Conservation (phyloP, 2,113 vertebrate genomes). For the Nothobranchius kuhntae region DNA sequence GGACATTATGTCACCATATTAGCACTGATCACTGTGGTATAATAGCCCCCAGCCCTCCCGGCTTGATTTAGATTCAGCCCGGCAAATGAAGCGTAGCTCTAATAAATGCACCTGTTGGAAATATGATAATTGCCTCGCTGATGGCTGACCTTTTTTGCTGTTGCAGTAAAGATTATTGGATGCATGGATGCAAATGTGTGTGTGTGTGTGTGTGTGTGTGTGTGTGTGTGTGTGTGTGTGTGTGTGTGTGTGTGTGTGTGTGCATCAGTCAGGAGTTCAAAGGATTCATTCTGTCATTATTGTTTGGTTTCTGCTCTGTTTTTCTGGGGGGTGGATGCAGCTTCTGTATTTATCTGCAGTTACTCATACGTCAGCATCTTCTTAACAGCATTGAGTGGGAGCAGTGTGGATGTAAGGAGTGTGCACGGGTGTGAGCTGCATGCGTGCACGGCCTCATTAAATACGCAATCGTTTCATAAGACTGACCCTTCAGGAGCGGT, state of each 20-base stretch:
- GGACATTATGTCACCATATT: slow-evolving; percentile 71
- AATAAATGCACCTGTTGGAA: slow-evolving; percentile 69
- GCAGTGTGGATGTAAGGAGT: slow-evolving; percentile 32
- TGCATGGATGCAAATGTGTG: slow-evolving; percentile 26
- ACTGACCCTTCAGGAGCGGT: slow-evolving; percentile 64
- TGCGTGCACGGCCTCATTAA: slow-evolving; percentile 63
- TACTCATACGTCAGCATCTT: slow-evolving; percentile 73
- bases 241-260: slow-evolving; percentile 15
- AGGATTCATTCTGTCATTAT: slow-evolving; percentile 27
- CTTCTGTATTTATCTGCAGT: slow-evolving; percentile 65
- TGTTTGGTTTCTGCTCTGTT: slow-evolving; percentile 35
- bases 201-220: too few relatives aligned
- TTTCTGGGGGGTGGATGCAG: slow-evolving; percentile 45
- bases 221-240: background rate
- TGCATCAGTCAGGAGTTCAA: slow-evolving; percentile 39
- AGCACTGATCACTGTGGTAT: slow-evolving; percentile 66
- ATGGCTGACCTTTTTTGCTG: slow-evolving; percentile 51
- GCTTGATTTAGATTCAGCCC: slow-evolving; percentile 68
- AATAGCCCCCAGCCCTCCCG: slow-evolving; percentile 38
- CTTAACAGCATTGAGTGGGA: slow-evolving; percentile 69
- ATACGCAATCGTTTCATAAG: slow-evolving; percentile 66
- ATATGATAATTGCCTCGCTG: slow-evolving; percentile 70
- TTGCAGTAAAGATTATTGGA: slow-evolving; percentile 56
- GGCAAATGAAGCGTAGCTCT: slow-evolving; percentile 67
- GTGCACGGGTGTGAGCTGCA: slow-evolving; percentile 20